A percentile compares a stretch with the other conserved stretches of the same genome.
Conservation (phyloP, 2,888 invertebrate species). For the Andrena marginata region DNA sequence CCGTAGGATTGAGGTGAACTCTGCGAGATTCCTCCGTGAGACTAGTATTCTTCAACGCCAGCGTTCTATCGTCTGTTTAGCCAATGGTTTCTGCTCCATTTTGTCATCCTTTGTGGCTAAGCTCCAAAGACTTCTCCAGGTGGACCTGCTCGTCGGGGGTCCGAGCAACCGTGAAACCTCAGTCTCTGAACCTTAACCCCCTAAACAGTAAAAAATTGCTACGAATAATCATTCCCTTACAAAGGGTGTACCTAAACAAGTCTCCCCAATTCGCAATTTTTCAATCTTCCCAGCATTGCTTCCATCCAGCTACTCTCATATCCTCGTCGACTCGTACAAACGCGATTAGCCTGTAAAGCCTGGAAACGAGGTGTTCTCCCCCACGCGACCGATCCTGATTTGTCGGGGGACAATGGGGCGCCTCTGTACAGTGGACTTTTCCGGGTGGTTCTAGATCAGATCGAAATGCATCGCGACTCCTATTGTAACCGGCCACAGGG, state of each 20-base stretch:
- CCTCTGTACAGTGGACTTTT: constrained; percentile 42
- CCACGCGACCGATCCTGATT: constrained; percentile 52
- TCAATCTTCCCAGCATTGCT: not conserved
- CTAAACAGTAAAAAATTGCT: not conserved
- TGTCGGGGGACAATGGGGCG: constrained; percentile 61
- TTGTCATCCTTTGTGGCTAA: not conserved
- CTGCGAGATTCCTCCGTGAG: not conserved
- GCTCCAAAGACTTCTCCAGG: not conserved
- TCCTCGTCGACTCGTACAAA: constrained; percentile 23
- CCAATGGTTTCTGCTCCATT: not conserved
- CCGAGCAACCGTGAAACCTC: not conserved
- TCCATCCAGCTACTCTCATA: not conserved
- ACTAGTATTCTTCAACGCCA: not conserved
- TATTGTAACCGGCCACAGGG: constrained; percentile 49
- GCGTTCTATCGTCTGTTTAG: not conserved
- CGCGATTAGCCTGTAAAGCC: constrained; percentile 42
- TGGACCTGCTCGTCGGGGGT: not conserved
- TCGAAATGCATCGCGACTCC: constrained; percentile 38
- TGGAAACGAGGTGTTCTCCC: constrained; percentile 31
- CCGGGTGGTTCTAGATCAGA: constrained; percentile 36
- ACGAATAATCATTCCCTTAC: too few relatives aligned
- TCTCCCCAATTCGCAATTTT: not conserved
- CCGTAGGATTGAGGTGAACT: not conserved
- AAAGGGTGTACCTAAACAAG: too few relatives aligned
- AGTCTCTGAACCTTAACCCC: not conserved